phyloP scores from a whole-genome alignment of 35 echinoderm and acorn worm species.

The Heliocidaris erythrogramma region DNA sequence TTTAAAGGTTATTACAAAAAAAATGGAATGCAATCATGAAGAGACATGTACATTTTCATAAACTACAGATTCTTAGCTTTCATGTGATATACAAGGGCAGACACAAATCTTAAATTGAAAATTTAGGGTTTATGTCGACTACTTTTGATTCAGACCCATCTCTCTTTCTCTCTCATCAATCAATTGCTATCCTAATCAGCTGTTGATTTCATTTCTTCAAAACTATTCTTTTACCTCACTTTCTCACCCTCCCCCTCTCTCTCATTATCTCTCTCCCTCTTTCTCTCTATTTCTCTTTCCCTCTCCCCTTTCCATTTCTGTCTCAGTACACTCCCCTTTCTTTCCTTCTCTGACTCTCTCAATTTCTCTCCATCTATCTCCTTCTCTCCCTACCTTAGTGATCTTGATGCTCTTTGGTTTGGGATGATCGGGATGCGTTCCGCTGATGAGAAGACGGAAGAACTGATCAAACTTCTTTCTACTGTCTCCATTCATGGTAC shows the following conservation, averaged over 20 bases:
- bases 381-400: constrained; percentile 72
- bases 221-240: too few species aligned
- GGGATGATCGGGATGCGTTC: constrained; percentile 87
- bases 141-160: too few species aligned
- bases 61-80: too few species aligned
- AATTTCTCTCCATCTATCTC: neutral
- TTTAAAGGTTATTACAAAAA: too few species aligned
- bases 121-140: too few species aligned
- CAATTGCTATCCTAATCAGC: too few species aligned
- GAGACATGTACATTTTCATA: too few species aligned
- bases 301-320: neutral
- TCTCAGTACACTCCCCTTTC: neutral
- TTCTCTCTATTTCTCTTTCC: neutral
- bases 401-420: constrained; percentile 99
- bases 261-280: neutral
- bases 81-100: too few species aligned
- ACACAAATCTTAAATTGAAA: too few species aligned
- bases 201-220: too few species aligned
- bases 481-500: constrained; percentile 84
- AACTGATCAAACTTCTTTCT: constrained; percentile 92
- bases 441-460: constrained; percentile 93
- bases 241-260: neutral
- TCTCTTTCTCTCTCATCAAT: neutral
- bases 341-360: neutral
- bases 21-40: too few species aligned